These are phyloP conservation scores for Hyles euphorbiae DNA, from an alignment of 1,140 invertebrate species.

Conservation along the genomic window DNA sequence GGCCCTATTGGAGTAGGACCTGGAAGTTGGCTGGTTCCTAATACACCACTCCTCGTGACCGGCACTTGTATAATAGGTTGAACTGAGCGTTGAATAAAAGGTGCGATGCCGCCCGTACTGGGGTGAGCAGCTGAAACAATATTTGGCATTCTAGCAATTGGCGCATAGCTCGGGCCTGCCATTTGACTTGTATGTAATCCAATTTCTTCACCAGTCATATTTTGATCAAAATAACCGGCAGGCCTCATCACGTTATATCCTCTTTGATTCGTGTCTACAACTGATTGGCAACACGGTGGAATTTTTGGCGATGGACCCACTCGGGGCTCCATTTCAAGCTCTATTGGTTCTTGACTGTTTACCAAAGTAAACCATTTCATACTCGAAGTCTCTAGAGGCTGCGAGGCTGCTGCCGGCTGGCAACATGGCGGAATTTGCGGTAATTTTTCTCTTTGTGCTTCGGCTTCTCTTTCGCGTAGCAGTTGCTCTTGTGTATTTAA, in stretches of 20 bases:
- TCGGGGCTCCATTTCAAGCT: background rate
- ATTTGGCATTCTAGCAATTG: background rate
- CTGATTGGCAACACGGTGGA: background rate
- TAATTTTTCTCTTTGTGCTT: background rate
- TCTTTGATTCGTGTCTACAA: too few species aligned
- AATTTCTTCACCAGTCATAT: too few species aligned
- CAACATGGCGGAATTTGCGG: background rate
- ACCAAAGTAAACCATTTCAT: background rate
- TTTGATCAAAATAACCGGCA: too few species aligned
- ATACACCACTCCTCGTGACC: background rate
- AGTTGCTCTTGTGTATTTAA: slow-evolving; percentile 5
- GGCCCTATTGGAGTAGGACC: too few species aligned
- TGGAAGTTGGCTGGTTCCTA: slow-evolving; percentile 16
- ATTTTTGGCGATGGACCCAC: background rate
- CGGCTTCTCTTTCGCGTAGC: background rate
- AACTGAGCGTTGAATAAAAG: background rate
- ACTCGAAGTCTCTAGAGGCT: background rate
- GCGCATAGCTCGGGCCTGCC: too few species aligned
- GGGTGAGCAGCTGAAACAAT: background rate
- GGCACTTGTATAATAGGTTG: background rate
- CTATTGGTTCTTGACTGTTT: background rate
- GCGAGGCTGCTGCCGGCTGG: background rate
- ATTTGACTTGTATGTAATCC: too few species aligned
- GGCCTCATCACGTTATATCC: too few species aligned
- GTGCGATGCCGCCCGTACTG: background rate